Evolutionary conservation across 1,140 invertebrate species (phyloP), one percentile per base, ranked within the genome.

Genomic region (Hyles vespertilio): DNA sequence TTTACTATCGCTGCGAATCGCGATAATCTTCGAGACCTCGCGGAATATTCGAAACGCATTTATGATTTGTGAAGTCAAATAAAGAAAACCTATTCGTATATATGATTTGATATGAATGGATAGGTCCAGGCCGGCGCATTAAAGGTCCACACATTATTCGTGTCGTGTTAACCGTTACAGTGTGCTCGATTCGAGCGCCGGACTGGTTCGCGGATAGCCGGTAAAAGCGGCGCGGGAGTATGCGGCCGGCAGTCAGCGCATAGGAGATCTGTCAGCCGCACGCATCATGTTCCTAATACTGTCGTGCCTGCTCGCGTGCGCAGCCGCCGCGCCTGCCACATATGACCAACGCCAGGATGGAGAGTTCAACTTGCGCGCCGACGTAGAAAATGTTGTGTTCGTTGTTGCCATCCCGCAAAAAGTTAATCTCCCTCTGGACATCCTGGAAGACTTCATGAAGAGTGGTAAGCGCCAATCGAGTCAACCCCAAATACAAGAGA

Each of bases 271-370:
- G 49, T 34, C 53, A 65, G 54, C 49, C 72, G 74, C 78, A 78
- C 81, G 79, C 70, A 71, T 58, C 69, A 86, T 86, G 84, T 51
- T 82, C 50, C 52, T 84, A 45, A 32, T 69, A 47, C 53, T 82
- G 45, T 63, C 65, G 32, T 70, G 65, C 32, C 53, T 73, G 34
- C 12, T 82, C 40, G 77, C 74, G 32, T 59, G 60, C 83, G 94
- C 94, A 79, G 93, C 94, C 82, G 92, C 89, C 90, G 96, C 95
- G 83, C 92, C 92, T 58, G 92, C 91, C 9, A 85, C 82, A 51
- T 92, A 91, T 71, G 91, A 93, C 71, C 91, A 92, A 73, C 79
- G 92, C 0, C 92, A 93, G 72, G 91, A 92, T 34, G 92, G 92
- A n/a, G 90, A 92, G 5, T 86, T 89, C 60, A 94, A 94, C 69